Evolutionary conservation across 2,888 invertebrate genomes (phyloP).

Genomic region (Macaria liturata): DNA sequence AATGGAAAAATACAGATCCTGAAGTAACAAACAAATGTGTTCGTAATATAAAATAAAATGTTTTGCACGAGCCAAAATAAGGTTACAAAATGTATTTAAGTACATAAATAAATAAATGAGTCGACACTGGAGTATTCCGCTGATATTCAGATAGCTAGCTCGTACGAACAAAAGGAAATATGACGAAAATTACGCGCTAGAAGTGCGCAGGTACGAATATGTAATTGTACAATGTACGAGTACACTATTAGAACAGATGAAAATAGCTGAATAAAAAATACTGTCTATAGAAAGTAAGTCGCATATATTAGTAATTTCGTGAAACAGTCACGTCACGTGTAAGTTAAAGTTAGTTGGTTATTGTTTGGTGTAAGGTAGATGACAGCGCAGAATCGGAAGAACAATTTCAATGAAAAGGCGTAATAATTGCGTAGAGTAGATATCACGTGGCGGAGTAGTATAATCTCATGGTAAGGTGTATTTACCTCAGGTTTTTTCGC

Average conservation of each 20-base stretch:
- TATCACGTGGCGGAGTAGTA: background rate
- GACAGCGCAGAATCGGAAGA: no score
- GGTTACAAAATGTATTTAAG: no score
- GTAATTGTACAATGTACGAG: no score
- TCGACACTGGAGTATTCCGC: conserved; percentile 4
- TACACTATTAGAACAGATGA: background rate
- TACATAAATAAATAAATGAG: no score
- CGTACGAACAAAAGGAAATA: background rate
- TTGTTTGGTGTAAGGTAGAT: no score
- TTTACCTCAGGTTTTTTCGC: conserved; percentile 48
- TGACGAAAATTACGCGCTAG: background rate
- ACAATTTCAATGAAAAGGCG: background rate
- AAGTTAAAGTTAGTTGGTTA: no score
- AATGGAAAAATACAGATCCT: conserved; percentile 14
- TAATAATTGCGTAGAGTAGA: background rate
- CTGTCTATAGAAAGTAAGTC: conserved; percentile 1
- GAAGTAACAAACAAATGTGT: background rate
- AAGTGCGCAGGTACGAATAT: no score
- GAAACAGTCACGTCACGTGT: background rate
- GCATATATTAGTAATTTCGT: background rate
- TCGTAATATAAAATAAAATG: no score
- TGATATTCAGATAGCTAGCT: no score
- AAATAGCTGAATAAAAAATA: background rate
- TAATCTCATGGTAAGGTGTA: conserved; percentile 16
- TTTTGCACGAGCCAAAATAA: no score